A percentile compares a stretch with the other conserved stretches of the same genome.
Evolutionary conservation across 2,888 invertebrate species (phyloP).

Genomic region (Cosmopolites sordidus): DNA sequence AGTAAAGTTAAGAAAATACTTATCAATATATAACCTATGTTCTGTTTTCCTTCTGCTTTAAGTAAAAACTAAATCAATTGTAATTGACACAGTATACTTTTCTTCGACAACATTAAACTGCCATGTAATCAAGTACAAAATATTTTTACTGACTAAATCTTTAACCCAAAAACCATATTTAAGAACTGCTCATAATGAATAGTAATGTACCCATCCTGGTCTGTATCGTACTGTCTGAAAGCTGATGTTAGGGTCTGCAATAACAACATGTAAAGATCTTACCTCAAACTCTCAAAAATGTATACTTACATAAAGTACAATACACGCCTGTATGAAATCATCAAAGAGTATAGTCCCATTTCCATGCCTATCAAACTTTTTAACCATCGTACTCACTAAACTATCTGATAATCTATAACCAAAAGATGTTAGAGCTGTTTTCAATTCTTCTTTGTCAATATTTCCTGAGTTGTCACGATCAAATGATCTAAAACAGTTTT

Average conservation of each 20-base stretch:
- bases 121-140: no score
- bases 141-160: no score
- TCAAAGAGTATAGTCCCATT: slow-evolving; percentile 90
- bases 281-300: not conserved
- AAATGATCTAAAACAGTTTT: slow-evolving; percentile 89
- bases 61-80: no score
- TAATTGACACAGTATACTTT: no score
- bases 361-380: slow-evolving; percentile 93
- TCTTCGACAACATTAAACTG: no score
- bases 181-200: slow-evolving; percentile 95
- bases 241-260: slow-evolving; percentile 83
- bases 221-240: slow-evolving; percentile 84
- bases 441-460: slow-evolving; percentile 87
- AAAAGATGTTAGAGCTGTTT: slow-evolving; percentile 84
- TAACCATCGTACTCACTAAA: slow-evolving; percentile 73
- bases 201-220: slow-evolving; percentile 91
- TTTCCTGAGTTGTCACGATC: slow-evolving; percentile 90
- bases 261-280: slow-evolving; percentile 25
- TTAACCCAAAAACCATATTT: slow-evolving; percentile 81
- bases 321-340: slow-evolving; percentile 96
- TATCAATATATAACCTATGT: no score
- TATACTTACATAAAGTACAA: slow-evolving; percentile 81
- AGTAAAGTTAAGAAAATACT: not conserved
- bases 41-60: no score
- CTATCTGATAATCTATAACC: slow-evolving; percentile 83